phyloP scores from a whole-genome alignment of 30 jellyfish, hydroid and myxozoan species.

The Aurelia coerulea region DNA sequence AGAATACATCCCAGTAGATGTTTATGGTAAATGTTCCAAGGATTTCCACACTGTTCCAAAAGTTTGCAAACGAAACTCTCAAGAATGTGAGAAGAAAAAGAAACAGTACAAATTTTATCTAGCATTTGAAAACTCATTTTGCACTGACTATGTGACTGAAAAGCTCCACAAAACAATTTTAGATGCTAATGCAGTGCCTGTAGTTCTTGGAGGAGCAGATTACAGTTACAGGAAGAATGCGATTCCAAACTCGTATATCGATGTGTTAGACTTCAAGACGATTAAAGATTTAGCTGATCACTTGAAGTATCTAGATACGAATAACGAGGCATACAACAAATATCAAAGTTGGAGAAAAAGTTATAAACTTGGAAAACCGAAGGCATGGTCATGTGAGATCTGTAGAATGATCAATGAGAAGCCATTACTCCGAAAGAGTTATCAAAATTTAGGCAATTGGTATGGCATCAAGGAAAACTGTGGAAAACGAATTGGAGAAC shows the following conservation, averaged over 20 bases:
- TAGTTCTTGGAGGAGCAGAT: slow-evolving; percentile 94
- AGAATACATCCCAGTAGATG: slow-evolving; percentile 69
- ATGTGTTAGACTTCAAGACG: slow-evolving; percentile 72
- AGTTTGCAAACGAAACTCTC: slow-evolving; percentile 51
- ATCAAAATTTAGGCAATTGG: slow-evolving; percentile 76
- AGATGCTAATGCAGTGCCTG: slow-evolving; percentile 84
- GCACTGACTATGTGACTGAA: slow-evolving; percentile 83
- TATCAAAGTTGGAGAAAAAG: slow-evolving; percentile 73
- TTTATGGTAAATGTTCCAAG: slow-evolving; percentile 84
- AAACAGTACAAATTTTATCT: slow-evolving; percentile 82
- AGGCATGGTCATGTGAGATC: slow-evolving; percentile 88
- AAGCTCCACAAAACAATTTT: slow-evolving; percentile 65
- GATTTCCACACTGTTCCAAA: slow-evolving; percentile 65
- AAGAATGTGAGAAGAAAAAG: slow-evolving; percentile 39
- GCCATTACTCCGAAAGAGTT: slow-evolving; percentile 30
- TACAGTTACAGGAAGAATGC: slow-evolving; percentile 59
- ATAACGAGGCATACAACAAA: slow-evolving; percentile 80
- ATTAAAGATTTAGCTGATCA: slow-evolving; percentile 73
- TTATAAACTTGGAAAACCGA: slow-evolving; percentile 75
- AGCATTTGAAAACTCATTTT: slow-evolving; percentile 88
- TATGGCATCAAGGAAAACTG: slow-evolving; percentile 71
- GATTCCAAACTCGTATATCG: slow-evolving; percentile 71
- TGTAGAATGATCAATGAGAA: slow-evolving; percentile 71
- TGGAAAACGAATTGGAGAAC: slow-evolving; percentile 50
- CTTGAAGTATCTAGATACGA: slow-evolving; percentile 76